phyloP scores from a whole-genome alignment of 2,797 vertebrate species.

The Alca torda region DNA sequence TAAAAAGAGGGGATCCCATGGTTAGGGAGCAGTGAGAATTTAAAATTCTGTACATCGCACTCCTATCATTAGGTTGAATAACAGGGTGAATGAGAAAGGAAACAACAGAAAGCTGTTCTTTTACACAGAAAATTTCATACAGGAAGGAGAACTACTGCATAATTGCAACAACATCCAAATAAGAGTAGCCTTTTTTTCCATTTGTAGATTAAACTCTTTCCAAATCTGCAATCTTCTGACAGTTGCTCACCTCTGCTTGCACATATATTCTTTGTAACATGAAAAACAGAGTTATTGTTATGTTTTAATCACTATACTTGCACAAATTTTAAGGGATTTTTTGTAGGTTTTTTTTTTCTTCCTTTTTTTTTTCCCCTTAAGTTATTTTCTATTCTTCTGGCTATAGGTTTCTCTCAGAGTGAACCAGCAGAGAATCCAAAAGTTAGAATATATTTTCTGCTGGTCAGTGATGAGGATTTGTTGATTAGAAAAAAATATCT shows the following conservation, averaged over 20 bases:
- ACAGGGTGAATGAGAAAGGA: neutral
- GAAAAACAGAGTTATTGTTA: neutral
- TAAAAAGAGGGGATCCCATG: neutral
- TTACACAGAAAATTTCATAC: neutral
- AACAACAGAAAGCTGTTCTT: neutral
- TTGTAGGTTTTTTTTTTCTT: accelerated
- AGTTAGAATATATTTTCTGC: neutral
- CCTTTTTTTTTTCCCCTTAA: neutral
- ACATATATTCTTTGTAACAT: neutral
- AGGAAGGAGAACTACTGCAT: neutral
- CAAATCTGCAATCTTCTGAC: neutral
- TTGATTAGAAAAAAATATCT: neutral
- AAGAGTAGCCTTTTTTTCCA: neutral
- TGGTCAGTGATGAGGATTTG: neutral
- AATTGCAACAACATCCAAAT: neutral
- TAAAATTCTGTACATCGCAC: neutral
- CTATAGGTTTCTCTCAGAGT: neutral
- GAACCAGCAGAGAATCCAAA: neutral
- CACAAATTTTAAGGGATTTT: accelerated
- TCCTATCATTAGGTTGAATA: neutral
- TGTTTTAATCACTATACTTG: neutral
- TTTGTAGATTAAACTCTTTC: neutral
- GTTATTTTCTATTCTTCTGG: neutral
- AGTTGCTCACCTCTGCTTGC: neutral
- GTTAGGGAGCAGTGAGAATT: neutral